Percentiles rank a stretch among this genome's conserved stretches.
These are phyloP conservation scores for Drosophila parabipectinata DNA, from an alignment of 1,140 invertebrate species.

Conservation along the genomic window DNA sequence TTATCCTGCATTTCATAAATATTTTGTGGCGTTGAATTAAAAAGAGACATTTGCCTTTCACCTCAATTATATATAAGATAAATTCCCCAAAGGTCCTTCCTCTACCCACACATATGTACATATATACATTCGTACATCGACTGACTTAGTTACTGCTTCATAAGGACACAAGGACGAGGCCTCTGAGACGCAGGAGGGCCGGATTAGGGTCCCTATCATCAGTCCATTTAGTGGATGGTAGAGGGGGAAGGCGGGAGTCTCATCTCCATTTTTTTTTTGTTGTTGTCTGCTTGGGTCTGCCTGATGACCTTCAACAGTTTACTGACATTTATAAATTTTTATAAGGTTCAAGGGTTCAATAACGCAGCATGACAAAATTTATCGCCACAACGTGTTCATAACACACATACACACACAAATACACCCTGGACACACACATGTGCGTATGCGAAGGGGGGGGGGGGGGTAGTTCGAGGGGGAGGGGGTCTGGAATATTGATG, in stretches of 20 bases:
- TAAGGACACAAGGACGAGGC: conserved; percentile 1
- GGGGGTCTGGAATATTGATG: conserved; percentile 62
- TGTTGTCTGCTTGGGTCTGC: conserved; percentile 25
- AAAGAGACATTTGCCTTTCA: background rate
- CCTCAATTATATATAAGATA: conserved; percentile 9
- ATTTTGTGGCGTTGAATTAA: conserved; percentile 7
- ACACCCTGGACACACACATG: conserved; percentile 25
- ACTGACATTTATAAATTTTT: conserved; percentile 71
- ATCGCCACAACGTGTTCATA: conserved; percentile 70
- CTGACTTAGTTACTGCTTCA: conserved; percentile 21
- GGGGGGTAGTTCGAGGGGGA: background rate
- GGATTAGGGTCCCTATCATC: conserved; percentile 13
- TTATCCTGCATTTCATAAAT: conserved; percentile 11
- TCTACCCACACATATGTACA: too few relatives aligned
- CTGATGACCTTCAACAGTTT: conserved; percentile 62
- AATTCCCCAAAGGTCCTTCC: conserved; percentile 2
- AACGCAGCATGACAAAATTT: conserved; percentile 71
- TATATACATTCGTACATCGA: background rate
- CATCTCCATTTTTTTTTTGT: background rate
- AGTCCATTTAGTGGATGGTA: conserved; percentile 1
- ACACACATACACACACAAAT: conserved; percentile 31
- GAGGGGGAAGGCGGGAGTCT: too few relatives aligned
- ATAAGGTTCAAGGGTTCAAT: conserved; percentile 75
- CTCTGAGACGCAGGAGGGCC: background rate
- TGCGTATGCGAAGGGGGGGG: conserved; percentile 12